Conservation (phyloP, 2,888 invertebrate species). For the Chymomyza procnemis region DNA sequence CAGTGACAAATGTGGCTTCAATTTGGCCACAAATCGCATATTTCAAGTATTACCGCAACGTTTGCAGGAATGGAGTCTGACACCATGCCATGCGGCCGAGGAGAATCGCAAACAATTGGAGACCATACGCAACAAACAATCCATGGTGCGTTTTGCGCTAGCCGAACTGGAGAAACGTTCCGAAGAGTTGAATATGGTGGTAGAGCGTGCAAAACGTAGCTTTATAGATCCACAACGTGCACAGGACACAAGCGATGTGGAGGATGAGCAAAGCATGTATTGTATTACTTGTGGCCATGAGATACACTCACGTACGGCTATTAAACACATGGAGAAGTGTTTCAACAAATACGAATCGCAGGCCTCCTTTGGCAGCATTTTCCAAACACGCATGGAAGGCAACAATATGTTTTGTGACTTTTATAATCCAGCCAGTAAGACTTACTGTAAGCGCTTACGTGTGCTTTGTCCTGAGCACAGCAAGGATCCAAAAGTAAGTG, state of each 20-base stretch:
- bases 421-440: conserved; percentile 91
- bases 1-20: conserved; percentile 92
- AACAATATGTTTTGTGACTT: conserved; percentile 99
- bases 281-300: conserved; percentile 99
- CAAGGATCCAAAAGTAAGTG: conserved; percentile 93
- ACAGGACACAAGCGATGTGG: conserved; percentile 82
- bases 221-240: conserved; percentile 82
- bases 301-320: conserved; percentile 92
- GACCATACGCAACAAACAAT: conserved; percentile 87
- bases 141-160: conserved; percentile 87
- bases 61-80: conserved; percentile 95
- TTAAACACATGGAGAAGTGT: conserved; percentile 98
- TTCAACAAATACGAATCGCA: conserved; percentile 98
- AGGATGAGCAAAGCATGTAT: conserved; percentile 88
- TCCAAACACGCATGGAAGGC: conserved; percentile 95
- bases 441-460: conserved; percentile 96
- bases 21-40: conserved; percentile 90
- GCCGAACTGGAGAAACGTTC: conserved; percentile 89
- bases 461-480: conserved; percentile 98
- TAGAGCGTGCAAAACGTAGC: conserved; percentile 87
- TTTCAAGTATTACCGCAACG: conserved; percentile 90
- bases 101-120: conserved; percentile 85
- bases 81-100: conserved; percentile 91
- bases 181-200: conserved; percentile 87
- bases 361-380: conserved; percentile 96